Evolutionary conservation across 1,140 invertebrate genomes (phyloP).

Genomic region (Heliconius melpomene): DNA sequence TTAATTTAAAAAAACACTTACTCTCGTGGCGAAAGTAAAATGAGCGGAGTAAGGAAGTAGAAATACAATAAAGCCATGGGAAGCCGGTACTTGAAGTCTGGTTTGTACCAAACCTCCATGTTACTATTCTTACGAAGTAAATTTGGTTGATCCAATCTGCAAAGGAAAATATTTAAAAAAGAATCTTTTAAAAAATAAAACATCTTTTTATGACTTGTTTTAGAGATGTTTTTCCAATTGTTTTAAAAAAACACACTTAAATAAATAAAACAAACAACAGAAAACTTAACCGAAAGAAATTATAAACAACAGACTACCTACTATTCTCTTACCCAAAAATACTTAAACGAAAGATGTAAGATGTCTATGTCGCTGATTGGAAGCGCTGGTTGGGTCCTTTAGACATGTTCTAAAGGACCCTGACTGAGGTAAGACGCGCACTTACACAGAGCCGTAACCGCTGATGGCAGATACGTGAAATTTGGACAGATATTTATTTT

Average conservation of each 20-base stretch:
- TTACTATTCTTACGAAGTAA: conserved; percentile 83
- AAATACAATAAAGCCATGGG: conserved; percentile 90
- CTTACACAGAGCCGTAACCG: too few relatives aligned
- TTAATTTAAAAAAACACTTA: conserved; percentile 62
- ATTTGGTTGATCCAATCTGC: conserved; percentile 82
- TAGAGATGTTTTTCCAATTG: conserved; percentile 26
- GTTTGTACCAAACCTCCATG: conserved; percentile 92
- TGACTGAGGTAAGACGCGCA: too few relatives aligned
- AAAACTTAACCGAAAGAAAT: too few relatives aligned
- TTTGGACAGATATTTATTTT: too few relatives aligned
- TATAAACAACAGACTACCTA: too few relatives aligned
- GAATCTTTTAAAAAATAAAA: conserved; percentile 86
- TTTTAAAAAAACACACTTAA: conserved; percentile 59
- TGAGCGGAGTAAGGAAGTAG: conserved; percentile 86
- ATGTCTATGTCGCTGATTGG: too few relatives aligned
- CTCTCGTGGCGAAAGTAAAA: conserved; percentile 83
- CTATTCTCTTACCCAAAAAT: too few relatives aligned
- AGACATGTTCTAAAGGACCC: too few relatives aligned
- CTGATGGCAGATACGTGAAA: too few relatives aligned
- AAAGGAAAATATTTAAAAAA: not conserved
- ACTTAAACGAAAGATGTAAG: too few relatives aligned
- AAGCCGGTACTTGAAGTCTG: conserved; percentile 83
- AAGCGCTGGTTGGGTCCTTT: too few relatives aligned
- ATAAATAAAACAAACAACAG: conserved; percentile 41
- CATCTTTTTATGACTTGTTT: conserved; percentile 82